Evolutionary conservation across 2,888 invertebrate species (phyloP).

Genomic region (Drosophila borborema): DNA sequence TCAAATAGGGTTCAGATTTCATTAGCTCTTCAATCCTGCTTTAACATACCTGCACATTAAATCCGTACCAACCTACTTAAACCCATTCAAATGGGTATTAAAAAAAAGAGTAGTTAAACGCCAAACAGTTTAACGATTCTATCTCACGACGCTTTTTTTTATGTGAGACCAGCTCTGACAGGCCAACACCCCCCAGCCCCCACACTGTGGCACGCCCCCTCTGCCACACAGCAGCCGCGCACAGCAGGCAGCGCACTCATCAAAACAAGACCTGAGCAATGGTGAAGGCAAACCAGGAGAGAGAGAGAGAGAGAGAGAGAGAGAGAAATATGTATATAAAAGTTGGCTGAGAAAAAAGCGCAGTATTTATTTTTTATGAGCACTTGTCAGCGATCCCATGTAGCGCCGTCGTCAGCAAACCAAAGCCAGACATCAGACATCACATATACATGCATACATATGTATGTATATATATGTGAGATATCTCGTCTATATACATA

Average conservation of each 20-base stretch:
- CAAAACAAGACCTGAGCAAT: slow-evolving; percentile 55
- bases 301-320: slow-evolving; percentile 11
- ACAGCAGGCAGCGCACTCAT: slow-evolving; percentile 14
- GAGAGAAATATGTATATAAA: slow-evolving; percentile 1
- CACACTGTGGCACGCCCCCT: neutral
- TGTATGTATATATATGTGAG: neutral
- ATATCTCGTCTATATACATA: neutral
- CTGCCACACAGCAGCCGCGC: slow-evolving; percentile 1
- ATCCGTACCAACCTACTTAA: neutral
- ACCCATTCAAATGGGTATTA: slow-evolving; percentile 5
- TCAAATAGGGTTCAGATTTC: too few species aligned
- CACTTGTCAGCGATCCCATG: slow-evolving; percentile 73
- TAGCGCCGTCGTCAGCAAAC: slow-evolving; percentile 58
- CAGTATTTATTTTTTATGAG: slow-evolving; percentile 71
- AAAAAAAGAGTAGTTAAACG: slow-evolving; percentile 30
- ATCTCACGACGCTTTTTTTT: slow-evolving; percentile 66
- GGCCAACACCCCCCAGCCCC: neutral
- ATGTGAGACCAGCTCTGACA: slow-evolving; percentile 44
- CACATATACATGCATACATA: neutral
- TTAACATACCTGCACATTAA: neutral
- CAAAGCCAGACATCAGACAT: slow-evolving; percentile 10
- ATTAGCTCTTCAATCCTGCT: neutral
- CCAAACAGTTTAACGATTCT: slow-evolving; percentile 61
- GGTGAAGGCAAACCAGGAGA: slow-evolving; percentile 22
- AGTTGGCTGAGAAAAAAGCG: slow-evolving; percentile 52